Conservation (phyloP, 2,888 invertebrate species). For the Drosophila stalkeri region DNA sequence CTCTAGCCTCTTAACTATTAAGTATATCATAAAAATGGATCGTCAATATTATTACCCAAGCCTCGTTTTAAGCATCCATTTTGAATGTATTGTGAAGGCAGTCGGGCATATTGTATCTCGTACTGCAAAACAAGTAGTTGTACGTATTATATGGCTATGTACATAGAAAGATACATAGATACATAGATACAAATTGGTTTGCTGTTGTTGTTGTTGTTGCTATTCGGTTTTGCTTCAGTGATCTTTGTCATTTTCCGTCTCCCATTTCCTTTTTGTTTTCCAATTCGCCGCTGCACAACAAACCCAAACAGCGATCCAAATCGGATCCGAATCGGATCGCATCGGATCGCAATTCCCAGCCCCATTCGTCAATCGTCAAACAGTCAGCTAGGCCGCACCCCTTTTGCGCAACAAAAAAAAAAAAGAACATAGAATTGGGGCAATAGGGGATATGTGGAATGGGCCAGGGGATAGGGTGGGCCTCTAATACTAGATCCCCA, state of each 20-base stretch:
- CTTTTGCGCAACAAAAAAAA: slow-evolving; percentile 22
- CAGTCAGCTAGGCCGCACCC: slow-evolving; percentile 60
- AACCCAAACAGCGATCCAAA: slow-evolving; percentile 45
- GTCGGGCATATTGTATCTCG: slow-evolving; percentile 43
- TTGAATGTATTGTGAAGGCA: slow-evolving; percentile 31
- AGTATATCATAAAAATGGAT: not conserved
- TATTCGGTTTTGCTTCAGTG: slow-evolving; percentile 80
- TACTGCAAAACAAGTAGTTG: slow-evolving; percentile 23
- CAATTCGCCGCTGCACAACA: slow-evolving; percentile 38
- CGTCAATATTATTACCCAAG: not conserved
- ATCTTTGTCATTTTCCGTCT: slow-evolving; percentile 81
- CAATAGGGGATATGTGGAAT: not conserved
- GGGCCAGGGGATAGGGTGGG: not conserved
- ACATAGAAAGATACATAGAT: slow-evolving; percentile 1
- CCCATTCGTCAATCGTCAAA: slow-evolving; percentile 31
- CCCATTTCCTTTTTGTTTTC: slow-evolving; percentile 69
- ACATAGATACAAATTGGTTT: slow-evolving; percentile 63
- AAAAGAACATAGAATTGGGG: not conserved
- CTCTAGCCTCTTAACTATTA: not conserved
- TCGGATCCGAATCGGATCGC: slow-evolving; percentile 37
- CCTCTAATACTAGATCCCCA: slow-evolving; percentile 53
- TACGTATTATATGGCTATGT: slow-evolving; percentile 21
- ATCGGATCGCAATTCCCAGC: slow-evolving; percentile 26
- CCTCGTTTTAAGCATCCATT: slow-evolving; percentile 29
- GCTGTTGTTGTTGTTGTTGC: slow-evolving; percentile 61